Conservation (phyloP, 2,113 vertebrate species). For the Herpetotheres cachinnans region DNA sequence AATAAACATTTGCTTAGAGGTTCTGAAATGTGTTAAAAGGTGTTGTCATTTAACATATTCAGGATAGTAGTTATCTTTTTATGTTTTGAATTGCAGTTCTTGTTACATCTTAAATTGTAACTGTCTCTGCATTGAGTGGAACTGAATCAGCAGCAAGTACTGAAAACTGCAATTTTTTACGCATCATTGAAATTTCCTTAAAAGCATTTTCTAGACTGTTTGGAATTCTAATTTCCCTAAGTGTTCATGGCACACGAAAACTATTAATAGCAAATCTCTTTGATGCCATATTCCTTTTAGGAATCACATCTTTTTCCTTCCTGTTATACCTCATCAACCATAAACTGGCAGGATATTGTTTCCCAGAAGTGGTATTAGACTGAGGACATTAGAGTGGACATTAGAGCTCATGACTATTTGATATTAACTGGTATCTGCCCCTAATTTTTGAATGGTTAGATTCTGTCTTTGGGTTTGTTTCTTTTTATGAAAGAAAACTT, state of each 20-base stretch:
- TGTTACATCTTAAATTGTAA: neutral
- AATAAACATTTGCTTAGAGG: conserved; percentile 40
- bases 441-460: neutral
- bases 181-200: neutral
- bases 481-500: neutral
- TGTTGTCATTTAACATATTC: neutral
- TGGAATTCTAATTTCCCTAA: neutral
- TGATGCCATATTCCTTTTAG: neutral
- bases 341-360: neutral
- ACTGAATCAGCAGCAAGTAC: neutral
- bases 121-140: neutral
- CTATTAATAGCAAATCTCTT: neutral
- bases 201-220: neutral
- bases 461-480: neutral
- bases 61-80: neutral
- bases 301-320: neutral
- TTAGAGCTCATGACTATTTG: neutral
- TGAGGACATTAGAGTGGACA: neutral
- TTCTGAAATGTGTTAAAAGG: neutral
- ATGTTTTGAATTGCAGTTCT: neutral
- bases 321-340: neutral
- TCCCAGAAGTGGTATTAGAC: neutral
- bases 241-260: neutral
- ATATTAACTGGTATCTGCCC: neutral
- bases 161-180: neutral